Conservation (phyloP, 1,140 invertebrate genomes). For the Anastrepha ludens region DNA sequence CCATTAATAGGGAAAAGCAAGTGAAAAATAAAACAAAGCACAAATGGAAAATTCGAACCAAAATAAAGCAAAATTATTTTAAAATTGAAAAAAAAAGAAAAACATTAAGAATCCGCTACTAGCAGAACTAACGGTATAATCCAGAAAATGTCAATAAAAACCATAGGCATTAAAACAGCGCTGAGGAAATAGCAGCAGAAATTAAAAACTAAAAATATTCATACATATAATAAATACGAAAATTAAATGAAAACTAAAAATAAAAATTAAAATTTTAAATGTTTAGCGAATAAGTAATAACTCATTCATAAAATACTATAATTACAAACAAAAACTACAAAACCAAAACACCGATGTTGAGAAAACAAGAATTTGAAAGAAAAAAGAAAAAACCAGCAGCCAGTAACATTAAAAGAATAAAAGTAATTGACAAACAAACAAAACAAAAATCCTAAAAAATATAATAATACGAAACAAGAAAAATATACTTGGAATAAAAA, state of each 20-base stretch:
- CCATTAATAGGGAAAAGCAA: conserved; percentile 11
- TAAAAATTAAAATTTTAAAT: conserved; percentile 15
- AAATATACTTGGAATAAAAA: conserved; percentile 18
- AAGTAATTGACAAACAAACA: background rate
- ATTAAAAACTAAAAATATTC: background rate
- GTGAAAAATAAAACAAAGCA: conserved; percentile 6
- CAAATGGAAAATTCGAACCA: conserved; percentile 13
- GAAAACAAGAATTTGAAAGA: background rate
- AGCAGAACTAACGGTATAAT: background rate
- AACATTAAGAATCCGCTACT: background rate
- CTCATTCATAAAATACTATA: conserved; percentile 50
- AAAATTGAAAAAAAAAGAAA: background rate
- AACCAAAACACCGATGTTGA: background rate
- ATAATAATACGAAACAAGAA: background rate
- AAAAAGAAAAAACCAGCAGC: background rate
- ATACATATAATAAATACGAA: conserved; percentile 7
- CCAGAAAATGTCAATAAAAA: background rate
- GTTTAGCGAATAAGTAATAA: conserved; percentile 53
- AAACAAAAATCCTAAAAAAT: background rate
- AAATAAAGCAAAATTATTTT: conserved; percentile 46
- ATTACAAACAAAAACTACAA: conserved; percentile 51
- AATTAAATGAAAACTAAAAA: background rate
- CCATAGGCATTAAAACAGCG: background rate
- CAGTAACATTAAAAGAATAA: background rate
- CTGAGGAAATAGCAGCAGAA: background rate